A percentile compares a stretch with the other conserved stretches of the same genome.
These are phyloP conservation scores for Meteorus colon DNA, from an alignment of 2,888 invertebrate genomes.

Conservation along the genomic window DNA sequence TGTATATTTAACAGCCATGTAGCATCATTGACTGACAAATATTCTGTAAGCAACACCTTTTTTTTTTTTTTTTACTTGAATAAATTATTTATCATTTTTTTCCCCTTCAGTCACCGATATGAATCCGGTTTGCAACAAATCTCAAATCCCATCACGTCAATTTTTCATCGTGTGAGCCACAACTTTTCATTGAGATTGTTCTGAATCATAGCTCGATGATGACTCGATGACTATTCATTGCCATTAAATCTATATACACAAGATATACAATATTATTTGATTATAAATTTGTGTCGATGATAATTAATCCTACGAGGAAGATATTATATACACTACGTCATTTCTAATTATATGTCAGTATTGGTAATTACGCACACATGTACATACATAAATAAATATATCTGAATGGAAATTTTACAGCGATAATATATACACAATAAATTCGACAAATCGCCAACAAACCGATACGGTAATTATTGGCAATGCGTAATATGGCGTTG, in stretches of 20 bases:
- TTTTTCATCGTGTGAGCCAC: background rate
- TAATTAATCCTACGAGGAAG: background rate
- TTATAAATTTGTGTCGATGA: constrained; percentile 11
- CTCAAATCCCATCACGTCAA: constrained; percentile 2
- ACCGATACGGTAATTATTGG: constrained; percentile 29
- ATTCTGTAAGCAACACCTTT: background rate
- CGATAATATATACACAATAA: constrained; percentile 14
- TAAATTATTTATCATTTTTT: constrained; percentile 2
- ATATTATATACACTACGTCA: constrained; percentile 8
- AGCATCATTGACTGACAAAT: background rate
- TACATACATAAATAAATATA: background rate
- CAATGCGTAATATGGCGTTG: constrained; percentile 20
- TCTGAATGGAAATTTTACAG: constrained; percentile 2
- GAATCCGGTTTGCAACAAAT: constrained; percentile 13
- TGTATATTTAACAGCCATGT: background rate
- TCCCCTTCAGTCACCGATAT: background rate
- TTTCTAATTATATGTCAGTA: constrained; percentile 4
- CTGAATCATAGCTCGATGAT: constrained; percentile 4
- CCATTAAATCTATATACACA: background rate
- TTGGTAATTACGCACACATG: background rate
- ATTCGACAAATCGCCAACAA: constrained; percentile 22
- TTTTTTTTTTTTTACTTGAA: background rate
- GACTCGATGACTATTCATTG: background rate
- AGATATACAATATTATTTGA: background rate
- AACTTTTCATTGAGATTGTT: constrained; percentile 15